phyloP scores from a whole-genome alignment of 2,113 vertebrate genomes.

The cattle (Bos taurus) region ARS-UCD2.0 NC_037334.1:62683001-62683500 shows the following conservation, averaged over 20 bases:
- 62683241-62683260: background rate
- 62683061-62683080: background rate
- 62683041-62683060: background rate
- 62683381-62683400: background rate
- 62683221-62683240: background rate
- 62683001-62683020: background rate
- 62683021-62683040: background rate
- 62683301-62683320: background rate
- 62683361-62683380: background rate
- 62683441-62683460: background rate
- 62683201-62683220: background rate
- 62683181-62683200: background rate
- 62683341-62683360: background rate
- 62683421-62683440: background rate
- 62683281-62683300: background rate
- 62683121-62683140: background rate
- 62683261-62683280: background rate
- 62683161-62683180: background rate
- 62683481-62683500: background rate
- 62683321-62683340: background rate
- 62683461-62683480: background rate
- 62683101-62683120: background rate
- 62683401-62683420: background rate
- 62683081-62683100: background rate
- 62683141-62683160: background rate